These are phyloP conservation scores for Promerops cafer DNA, from an alignment of 2,113 vertebrate genomes.

Conservation along the genomic window DNA sequence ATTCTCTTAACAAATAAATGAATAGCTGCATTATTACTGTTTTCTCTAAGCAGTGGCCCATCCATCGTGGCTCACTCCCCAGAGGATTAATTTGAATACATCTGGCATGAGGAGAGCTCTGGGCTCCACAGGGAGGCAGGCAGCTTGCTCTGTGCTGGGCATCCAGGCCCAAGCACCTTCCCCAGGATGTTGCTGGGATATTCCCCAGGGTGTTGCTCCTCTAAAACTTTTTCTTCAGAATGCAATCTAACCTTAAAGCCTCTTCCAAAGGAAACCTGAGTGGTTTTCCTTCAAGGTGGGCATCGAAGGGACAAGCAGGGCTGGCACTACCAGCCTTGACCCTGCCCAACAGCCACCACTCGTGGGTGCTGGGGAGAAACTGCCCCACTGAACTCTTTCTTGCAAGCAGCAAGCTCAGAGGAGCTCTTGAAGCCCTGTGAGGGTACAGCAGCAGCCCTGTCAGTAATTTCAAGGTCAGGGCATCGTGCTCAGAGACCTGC, in stretches of 20 bases:
- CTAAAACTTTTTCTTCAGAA: background rate
- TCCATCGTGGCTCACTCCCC: background rate
- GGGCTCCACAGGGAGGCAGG: background rate
- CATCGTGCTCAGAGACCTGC: rapidly evolving
- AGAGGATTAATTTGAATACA: background rate
- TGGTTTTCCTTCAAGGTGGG: background rate
- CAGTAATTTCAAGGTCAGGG: background rate
- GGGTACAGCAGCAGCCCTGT: background rate
- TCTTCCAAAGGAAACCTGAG: background rate
- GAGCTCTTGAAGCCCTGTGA: background rate
- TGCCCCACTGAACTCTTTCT: rapidly evolving
- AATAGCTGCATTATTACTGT: background rate
- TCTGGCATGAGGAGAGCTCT: background rate
- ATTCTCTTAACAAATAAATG: slow-evolving; percentile 31
- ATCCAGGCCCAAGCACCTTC: rapidly evolving
- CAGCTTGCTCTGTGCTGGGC: rapidly evolving
- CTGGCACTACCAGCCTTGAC: rapidly evolving
- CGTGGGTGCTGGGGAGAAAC: too few relatives aligned
- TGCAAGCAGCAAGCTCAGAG: background rate
- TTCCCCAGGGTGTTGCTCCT: background rate
- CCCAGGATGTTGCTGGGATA: background rate
- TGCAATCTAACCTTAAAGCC: background rate
- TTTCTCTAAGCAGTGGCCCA: background rate
- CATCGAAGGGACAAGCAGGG: rapidly evolving
- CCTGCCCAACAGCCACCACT: too few relatives aligned